Conservation (phyloP, 2,888 invertebrate genomes). For the Pandemis cinnamomeana region DNA sequence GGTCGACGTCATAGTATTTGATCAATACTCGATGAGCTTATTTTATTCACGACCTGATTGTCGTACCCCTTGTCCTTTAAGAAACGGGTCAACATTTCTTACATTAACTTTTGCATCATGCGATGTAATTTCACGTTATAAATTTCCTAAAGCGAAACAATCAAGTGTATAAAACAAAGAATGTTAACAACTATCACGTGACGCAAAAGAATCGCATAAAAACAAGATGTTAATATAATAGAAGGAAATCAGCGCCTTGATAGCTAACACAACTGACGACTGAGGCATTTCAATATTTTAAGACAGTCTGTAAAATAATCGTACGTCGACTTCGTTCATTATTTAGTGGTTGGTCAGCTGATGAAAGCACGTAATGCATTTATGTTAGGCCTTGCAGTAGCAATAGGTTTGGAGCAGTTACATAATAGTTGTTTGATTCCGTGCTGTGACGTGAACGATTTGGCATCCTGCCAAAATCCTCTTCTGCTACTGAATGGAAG, state of each 20-base stretch:
- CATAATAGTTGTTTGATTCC: slow-evolving; percentile 28
- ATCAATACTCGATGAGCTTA: slow-evolving; percentile 21
- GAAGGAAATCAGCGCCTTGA: slow-evolving; percentile 9
- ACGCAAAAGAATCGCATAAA: slow-evolving; percentile 13
- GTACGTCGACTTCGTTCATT: not conserved
- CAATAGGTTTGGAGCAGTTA: slow-evolving; percentile 6
- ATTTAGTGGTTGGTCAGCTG: slow-evolving; percentile 18
- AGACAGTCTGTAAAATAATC: not conserved
- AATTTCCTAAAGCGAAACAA: not conserved
- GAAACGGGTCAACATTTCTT: not conserved
- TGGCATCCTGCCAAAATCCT: slow-evolving; percentile 19
- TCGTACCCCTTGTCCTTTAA: not conserved
- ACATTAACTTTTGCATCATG: slow-evolving; percentile 7
- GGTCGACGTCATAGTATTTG: slow-evolving; percentile 10
- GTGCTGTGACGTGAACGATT: slow-evolving; percentile 23
- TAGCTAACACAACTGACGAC: not conserved
- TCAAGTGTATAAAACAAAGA: slow-evolving; percentile 25
- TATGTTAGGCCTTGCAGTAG: slow-evolving; percentile 21
- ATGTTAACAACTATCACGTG: slow-evolving; percentile 11
- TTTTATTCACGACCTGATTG: slow-evolving; percentile 13
- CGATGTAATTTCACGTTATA: not conserved
- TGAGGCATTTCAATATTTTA: slow-evolving; percentile 20
- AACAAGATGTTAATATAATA: slow-evolving; percentile 9
- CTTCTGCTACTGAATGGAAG: slow-evolving; percentile 21
- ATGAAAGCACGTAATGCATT: slow-evolving; percentile 31